Percentiles rank a stretch among this genome's conserved stretches.
phyloP scores from a whole-genome alignment of 2,888 invertebrate genomes.

The Carcina quercana region DNA sequence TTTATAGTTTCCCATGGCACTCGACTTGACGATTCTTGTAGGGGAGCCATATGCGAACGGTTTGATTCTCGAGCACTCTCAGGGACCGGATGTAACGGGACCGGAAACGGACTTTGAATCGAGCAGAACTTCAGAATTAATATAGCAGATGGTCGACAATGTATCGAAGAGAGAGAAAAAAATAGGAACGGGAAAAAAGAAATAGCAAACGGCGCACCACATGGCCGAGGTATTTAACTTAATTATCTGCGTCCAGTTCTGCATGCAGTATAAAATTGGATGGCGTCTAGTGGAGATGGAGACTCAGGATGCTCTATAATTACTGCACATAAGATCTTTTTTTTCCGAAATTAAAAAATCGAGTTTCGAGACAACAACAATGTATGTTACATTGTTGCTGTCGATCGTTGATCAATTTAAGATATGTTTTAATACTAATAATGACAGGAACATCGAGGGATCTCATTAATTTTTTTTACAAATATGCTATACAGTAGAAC shows the following conservation, averaged over 20 bases:
- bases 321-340: constrained; percentile 28
- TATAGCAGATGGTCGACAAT: constrained; percentile 46
- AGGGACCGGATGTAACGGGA: constrained; percentile 60
- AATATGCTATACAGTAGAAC: too few species aligned
- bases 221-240: constrained; percentile 33
- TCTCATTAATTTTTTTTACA: constrained; percentile 13
- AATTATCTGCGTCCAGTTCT: constrained; percentile 28
- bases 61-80: constrained; percentile 50
- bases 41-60: constrained; percentile 30
- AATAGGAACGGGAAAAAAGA: constrained; percentile 34
- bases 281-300: constrained; percentile 24
- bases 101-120: constrained; percentile 52
- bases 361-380: constrained; percentile 10
- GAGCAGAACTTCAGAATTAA: constrained; percentile 42
- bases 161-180: constrained; percentile 36
- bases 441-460: too few species aligned
- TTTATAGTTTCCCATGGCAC: constrained; percentile 33
- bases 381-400: too few species aligned
- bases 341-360: constrained; percentile 25
- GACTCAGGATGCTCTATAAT: constrained; percentile 32
- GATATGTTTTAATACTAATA: too few species aligned
- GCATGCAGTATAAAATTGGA: constrained; percentile 31
- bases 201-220: constrained; percentile 20
- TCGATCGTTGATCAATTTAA: too few species aligned
- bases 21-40: constrained; percentile 23